phyloP scores from a whole-genome alignment of 2,888 invertebrate species.

The Esperia sulphurella region DNA sequence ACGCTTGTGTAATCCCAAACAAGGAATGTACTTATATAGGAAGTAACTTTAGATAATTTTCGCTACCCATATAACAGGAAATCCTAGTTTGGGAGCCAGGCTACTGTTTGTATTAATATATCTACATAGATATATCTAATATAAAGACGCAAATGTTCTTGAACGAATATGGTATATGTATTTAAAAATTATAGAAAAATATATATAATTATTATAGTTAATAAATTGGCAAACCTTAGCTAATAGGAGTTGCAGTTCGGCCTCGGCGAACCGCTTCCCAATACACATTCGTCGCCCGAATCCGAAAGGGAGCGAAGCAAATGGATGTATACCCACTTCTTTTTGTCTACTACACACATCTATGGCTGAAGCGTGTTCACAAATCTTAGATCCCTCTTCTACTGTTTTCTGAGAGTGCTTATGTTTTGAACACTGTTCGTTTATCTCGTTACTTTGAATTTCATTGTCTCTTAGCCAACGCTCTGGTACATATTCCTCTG shows the following conservation, averaged over 20 bases:
- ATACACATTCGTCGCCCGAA: conserved; percentile 88
- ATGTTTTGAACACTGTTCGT: conserved; percentile 3
- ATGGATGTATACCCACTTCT: conserved; percentile 84
- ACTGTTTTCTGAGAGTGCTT: too few species aligned
- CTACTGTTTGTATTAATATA: too few species aligned
- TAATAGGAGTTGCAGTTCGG: conserved; percentile 85
- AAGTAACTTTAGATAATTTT: too few species aligned
- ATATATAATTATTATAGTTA: too few species aligned
- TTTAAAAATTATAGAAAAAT: too few species aligned
- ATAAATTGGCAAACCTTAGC: conserved; percentile 78
- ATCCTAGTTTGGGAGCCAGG: too few species aligned
- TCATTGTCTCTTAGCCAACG: conserved; percentile 84
- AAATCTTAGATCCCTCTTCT: not conserved
- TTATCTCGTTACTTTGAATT: conserved; percentile 15
- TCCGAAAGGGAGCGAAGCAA: conserved; percentile 87
- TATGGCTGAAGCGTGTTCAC: conserved; percentile 23
- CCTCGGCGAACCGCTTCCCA: conserved; percentile 89
- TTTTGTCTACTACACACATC: conserved; percentile 61
- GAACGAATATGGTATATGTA: too few species aligned
- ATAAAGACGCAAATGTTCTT: too few species aligned
- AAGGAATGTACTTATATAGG: too few species aligned
- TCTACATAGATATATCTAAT: too few species aligned
- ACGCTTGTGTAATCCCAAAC: too few species aligned
- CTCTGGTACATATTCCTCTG: conserved; percentile 85
- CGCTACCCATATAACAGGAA: too few species aligned